These are phyloP conservation scores for Leptosomus discolor DNA, from an alignment of 2,113 vertebrate genomes.

Conservation along the genomic window DNA sequence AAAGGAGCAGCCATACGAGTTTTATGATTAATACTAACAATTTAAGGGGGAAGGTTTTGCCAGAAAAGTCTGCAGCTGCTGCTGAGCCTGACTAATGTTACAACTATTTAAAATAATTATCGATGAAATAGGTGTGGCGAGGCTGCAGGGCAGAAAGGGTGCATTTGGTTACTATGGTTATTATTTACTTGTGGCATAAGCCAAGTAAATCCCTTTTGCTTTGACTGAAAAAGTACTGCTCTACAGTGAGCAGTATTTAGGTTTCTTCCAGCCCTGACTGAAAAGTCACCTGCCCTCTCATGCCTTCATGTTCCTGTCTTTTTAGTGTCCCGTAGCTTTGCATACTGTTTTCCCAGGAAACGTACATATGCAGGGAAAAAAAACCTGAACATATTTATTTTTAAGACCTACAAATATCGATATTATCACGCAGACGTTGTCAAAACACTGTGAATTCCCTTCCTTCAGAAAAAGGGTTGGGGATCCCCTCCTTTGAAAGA, in stretches of 20 bases:
- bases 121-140: not conserved
- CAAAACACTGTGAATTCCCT: not conserved
- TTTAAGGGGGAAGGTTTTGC: not conserved
- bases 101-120: not conserved
- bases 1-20: not conserved
- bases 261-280: not conserved
- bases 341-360: not conserved
- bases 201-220: not conserved
- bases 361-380: not conserved
- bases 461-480: not conserved
- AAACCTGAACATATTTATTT: not conserved
- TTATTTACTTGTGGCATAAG: not conserved
- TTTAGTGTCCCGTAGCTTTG: not conserved
- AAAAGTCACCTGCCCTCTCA: not conserved
- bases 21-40: not conserved
- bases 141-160: not conserved
- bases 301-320: not conserved
- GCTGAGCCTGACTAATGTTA: not conserved
- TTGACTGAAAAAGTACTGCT: not conserved
- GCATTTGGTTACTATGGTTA: not conserved
- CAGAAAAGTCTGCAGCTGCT: not conserved
- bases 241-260: not conserved
- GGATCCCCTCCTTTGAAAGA: not conserved
- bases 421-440: not conserved
- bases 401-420: not conserved